Base-by-base conservation (phyloP, 92 coral and sea anemone genomes). In the Pocillopora meandrina region DNA sequence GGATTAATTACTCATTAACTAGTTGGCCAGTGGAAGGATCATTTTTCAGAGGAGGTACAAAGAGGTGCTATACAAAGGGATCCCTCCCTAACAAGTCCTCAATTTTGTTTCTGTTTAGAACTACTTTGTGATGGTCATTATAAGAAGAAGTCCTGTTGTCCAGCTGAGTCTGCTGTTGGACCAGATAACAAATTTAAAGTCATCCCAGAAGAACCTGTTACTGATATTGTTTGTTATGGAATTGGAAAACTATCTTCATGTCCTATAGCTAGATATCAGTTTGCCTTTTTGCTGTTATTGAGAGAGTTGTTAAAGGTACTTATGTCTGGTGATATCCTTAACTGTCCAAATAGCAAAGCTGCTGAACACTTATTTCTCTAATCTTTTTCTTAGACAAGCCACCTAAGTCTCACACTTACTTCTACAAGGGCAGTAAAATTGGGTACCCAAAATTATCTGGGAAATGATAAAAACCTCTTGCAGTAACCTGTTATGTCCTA, bases 201-300 rank as follows among this genome's bases (percentile, higher is more conserved):
- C 10, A 55, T 62, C 49, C 71, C n/a, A 49, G 8, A 17, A 56
- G 80, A 83, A 15, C 72, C 86, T 47, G 12, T 92, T 71, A 58
- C 62, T 35, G 96, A 94, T 66, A 87, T 94, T 65, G 93, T 96
- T n/a, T 96, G 98, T 69, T 95, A 94, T 86, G 99, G 99, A 19
- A 87, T 97, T 97, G 99, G 99, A 55, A 90, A 85, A 74, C 60
- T 97, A 31, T 74, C 86, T 26, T 86, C 88, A 66, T 93, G 99
- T 86, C 98, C 98, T 19, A 84, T 76, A 78, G 97, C 99, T 16
- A 97, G 98, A 88, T 94, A 94, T 69, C 98, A 97, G 76, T 92
- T 97, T 94, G 98, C 98, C 58, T 87, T 97, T 20, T 67, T 92
- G 88, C 52, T 97, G 72, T 86, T 96, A 65, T 88, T 96, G 42